Evolutionary conservation across 2,113 vertebrate species (phyloP).

Genomic region (Malurus elegans): DNA sequence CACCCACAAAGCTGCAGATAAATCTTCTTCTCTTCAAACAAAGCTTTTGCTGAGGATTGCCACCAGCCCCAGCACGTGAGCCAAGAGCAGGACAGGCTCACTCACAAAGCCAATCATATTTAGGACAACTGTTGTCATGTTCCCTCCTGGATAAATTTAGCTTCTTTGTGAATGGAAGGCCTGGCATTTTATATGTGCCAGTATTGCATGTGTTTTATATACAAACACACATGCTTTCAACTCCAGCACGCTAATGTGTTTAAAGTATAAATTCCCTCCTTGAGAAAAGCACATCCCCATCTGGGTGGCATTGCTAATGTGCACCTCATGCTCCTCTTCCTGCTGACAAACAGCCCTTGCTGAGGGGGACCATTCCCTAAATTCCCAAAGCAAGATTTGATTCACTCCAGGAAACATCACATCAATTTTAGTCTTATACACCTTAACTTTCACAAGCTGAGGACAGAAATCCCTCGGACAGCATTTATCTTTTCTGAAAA

Average conservation of each 20-base stretch:
- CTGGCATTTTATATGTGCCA: not conserved
- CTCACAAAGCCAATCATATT: not conserved
- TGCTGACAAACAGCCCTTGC: not conserved
- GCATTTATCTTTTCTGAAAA: not conserved
- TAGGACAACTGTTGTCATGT: not conserved
- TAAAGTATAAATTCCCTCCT: not conserved
- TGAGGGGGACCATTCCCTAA: not conserved
- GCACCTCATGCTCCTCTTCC: not conserved
- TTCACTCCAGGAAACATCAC: not conserved
- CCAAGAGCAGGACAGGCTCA: not conserved
- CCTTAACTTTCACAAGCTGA: not conserved
- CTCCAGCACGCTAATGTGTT: not conserved
- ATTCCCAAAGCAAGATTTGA: not conserved
- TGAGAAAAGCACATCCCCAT: not conserved
- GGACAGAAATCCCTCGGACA: not conserved
- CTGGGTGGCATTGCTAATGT: not conserved
- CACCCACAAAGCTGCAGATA: not conserved
- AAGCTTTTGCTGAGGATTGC: not conserved
- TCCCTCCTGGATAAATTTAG: not conserved
- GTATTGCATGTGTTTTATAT: not conserved
- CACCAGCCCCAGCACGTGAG: not conserved
- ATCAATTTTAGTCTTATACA: not conserved
- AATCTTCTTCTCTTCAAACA: not conserved
- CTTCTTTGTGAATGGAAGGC: not conserved
- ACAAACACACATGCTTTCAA: not conserved